These are phyloP conservation scores for Bolinopsis microptera DNA, from an alignment of 37 sponge, comb jelly and placozoan species.

Conservation along the genomic window DNA sequence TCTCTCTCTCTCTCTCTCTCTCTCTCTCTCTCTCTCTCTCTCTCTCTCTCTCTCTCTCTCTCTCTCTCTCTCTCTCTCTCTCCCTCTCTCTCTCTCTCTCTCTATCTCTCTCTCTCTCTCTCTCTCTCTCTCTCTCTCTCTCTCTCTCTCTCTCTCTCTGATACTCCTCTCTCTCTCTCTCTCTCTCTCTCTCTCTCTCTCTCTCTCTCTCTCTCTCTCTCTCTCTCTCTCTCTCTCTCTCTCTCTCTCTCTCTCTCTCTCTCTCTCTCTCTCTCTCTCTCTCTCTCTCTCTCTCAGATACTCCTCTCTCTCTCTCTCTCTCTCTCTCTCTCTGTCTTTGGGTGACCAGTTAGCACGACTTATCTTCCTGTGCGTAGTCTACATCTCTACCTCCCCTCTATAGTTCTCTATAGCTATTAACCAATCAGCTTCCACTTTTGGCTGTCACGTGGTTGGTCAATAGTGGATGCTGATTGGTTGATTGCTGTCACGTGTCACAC, in stretches of 20 bases:
- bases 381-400: too few species aligned
- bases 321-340: background rate
- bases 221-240: background rate
- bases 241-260: conserved; percentile 7
- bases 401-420: too few species aligned
- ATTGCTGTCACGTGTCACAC: too few species aligned
- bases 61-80: background rate
- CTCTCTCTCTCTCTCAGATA: background rate
- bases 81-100: conserved; percentile 7
- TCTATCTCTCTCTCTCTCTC: too few species aligned
- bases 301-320: background rate
- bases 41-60: background rate
- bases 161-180: background rate
- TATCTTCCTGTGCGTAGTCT: background rate
- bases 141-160: background rate
- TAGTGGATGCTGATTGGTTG: too few species aligned
- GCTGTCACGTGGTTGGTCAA: too few species aligned
- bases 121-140: background rate
- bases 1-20: too few species aligned
- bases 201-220: background rate
- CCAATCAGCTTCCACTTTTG: too few species aligned
- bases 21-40: background rate
- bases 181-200: background rate
- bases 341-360: background rate
- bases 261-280: background rate